phyloP scores from a whole-genome alignment of 2,113 vertebrate genomes.

The Mobula hypostoma region DNA sequence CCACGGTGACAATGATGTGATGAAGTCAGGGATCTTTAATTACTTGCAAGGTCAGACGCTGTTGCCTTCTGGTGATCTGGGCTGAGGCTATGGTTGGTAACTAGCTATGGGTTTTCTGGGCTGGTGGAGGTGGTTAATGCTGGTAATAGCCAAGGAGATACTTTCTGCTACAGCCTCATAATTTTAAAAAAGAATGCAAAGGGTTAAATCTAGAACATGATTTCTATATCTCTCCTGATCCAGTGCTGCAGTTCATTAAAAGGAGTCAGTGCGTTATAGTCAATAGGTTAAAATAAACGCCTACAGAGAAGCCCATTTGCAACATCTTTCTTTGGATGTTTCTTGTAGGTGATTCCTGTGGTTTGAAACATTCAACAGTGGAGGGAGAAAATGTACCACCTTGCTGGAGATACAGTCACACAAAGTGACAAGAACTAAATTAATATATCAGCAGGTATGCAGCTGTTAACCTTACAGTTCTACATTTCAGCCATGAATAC shows the following conservation, averaged over 20 bases:
- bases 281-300: background rate
- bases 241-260: background rate
- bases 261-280: background rate
- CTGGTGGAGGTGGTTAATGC: too few relatives aligned
- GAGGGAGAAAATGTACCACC: background rate
- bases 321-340: background rate
- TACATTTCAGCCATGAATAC: background rate
- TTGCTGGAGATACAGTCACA: background rate
- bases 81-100: too few relatives aligned
- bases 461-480: conserved; percentile 8
- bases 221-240: background rate
- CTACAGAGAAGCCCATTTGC: background rate
- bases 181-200: background rate
- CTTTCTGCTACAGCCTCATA: background rate
- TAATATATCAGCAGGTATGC: conserved; percentile 15
- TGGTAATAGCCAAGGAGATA: too few relatives aligned
- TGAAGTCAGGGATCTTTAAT: too few relatives aligned
- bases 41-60: too few relatives aligned
- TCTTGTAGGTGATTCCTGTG: background rate
- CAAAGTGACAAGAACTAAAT: conserved; percentile 23
- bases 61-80: too few relatives aligned
- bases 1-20: too few relatives aligned
- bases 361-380: background rate
- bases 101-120: too few relatives aligned
- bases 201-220: background rate